Conservation (phyloP, 1,140 invertebrate genomes). For the Rhizoglyphus robini region DNA sequence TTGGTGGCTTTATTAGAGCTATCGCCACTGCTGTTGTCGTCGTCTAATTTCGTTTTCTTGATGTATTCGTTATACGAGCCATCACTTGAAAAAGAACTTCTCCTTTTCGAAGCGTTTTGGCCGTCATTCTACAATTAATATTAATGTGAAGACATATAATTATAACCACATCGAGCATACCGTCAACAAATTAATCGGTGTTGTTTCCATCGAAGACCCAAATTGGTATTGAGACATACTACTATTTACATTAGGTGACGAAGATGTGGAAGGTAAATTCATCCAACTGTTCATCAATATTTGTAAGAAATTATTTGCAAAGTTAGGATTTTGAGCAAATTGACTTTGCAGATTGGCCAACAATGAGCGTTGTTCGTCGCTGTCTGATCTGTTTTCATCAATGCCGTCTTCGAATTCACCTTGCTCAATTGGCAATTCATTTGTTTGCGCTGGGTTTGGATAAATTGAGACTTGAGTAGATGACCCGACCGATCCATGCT, state of each 20-base stretch:
- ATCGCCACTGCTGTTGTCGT: background rate
- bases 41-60: background rate
- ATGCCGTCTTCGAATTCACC: background rate
- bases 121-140: background rate
- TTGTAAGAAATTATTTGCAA: background rate
- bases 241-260: background rate
- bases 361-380: constrained; percentile 8
- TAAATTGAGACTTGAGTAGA: constrained; percentile 24
- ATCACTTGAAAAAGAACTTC: constrained; percentile 3
- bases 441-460: constrained; percentile 35
- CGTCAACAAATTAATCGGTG: too few species aligned
- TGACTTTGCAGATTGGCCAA: background rate
- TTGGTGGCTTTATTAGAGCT: background rate
- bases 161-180: too few species aligned
- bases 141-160: background rate
- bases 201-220: background rate
- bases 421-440: constrained; percentile 37
- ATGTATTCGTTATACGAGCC: background rate
- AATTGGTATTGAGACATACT: too few species aligned
- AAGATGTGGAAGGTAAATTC: background rate
- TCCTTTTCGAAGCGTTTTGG: background rate
- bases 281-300: constrained; percentile 1
- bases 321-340: background rate
- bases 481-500: constrained; percentile 32
- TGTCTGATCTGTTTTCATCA: background rate